phyloP scores from a whole-genome alignment of 2,888 invertebrate genomes.

The Pachliopta kotzebuea region DNA sequence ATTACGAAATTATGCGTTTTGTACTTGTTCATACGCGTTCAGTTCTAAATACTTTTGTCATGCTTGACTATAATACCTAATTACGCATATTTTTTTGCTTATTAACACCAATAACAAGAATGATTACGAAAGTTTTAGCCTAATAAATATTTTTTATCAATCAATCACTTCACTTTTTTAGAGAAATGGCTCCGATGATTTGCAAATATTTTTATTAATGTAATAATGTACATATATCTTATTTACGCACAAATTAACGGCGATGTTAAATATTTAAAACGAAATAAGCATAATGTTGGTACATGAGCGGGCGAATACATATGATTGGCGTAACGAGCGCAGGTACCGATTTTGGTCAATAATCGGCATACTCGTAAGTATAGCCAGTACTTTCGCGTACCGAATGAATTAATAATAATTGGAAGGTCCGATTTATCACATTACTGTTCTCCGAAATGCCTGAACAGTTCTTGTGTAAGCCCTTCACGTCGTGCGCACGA shows the following conservation, averaged over 20 bases:
- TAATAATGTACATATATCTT: not conserved
- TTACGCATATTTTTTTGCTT: too few species aligned
- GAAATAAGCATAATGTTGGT: constrained; percentile 25
- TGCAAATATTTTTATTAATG: too few species aligned
- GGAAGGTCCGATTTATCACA: constrained; percentile 79
- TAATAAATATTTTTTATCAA: too few species aligned
- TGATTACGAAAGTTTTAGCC: too few species aligned
- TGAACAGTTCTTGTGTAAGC: constrained; percentile 75
- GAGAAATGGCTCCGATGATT: too few species aligned
- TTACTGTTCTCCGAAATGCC: constrained; percentile 74
- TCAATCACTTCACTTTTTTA: too few species aligned
- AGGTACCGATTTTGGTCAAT: constrained; percentile 75
- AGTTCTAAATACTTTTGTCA: too few species aligned
- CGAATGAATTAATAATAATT: constrained; percentile 78
- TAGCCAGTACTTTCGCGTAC: constrained; percentile 73
- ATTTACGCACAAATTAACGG: not conserved
- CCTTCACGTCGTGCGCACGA: constrained; percentile 76
- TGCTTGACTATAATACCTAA: too few species aligned
- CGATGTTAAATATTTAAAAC: not conserved
- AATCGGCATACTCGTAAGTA: constrained; percentile 65
- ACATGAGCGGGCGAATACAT: constrained; percentile 38
- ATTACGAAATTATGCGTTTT: constrained; percentile 75
- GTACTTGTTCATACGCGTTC: constrained; percentile 40
- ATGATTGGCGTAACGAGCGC: constrained; percentile 75
- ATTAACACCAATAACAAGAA: too few species aligned